Conservation (phyloP, 2,888 invertebrate genomes). For the Calameuta idolon region DNA sequence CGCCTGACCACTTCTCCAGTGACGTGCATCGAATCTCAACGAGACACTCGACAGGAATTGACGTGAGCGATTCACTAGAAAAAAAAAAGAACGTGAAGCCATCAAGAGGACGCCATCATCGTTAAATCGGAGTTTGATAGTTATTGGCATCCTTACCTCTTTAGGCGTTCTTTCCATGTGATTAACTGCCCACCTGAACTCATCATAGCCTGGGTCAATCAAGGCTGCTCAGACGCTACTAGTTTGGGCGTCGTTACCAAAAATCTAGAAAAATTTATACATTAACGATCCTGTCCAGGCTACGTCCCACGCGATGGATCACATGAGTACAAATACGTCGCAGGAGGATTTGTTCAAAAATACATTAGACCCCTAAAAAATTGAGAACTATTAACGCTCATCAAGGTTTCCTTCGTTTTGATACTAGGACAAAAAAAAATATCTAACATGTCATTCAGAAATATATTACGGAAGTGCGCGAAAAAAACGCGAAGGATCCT, state of each 20-base stretch:
- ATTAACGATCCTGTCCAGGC: background rate
- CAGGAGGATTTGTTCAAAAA: background rate
- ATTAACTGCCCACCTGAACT: background rate
- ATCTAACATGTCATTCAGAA: conserved; percentile 48
- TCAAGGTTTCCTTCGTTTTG: background rate
- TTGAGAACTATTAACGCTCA: background rate
- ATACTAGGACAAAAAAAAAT: background rate
- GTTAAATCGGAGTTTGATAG: background rate
- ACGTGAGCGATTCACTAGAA: background rate
- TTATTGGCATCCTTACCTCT: background rate
- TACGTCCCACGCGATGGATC: background rate
- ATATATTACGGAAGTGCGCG: conserved; percentile 51
- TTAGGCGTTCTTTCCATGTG: background rate
- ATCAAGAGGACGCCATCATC: background rate
- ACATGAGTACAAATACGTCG: background rate
- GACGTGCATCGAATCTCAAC: background rate
- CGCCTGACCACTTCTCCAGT: background rate
- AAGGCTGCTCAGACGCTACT: background rate
- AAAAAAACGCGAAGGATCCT: conserved; percentile 50
- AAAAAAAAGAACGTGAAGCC: background rate
- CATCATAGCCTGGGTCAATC: background rate
- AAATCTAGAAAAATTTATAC: background rate
- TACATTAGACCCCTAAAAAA: background rate
- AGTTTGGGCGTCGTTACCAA: background rate
- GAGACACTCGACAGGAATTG: background rate